Percentiles rank a stretch among this genome's conserved stretches.
These are phyloP conservation scores for Lepidochitona cinerea DNA, from an alignment of 2,888 invertebrate species.

Conservation along the genomic window DNA sequence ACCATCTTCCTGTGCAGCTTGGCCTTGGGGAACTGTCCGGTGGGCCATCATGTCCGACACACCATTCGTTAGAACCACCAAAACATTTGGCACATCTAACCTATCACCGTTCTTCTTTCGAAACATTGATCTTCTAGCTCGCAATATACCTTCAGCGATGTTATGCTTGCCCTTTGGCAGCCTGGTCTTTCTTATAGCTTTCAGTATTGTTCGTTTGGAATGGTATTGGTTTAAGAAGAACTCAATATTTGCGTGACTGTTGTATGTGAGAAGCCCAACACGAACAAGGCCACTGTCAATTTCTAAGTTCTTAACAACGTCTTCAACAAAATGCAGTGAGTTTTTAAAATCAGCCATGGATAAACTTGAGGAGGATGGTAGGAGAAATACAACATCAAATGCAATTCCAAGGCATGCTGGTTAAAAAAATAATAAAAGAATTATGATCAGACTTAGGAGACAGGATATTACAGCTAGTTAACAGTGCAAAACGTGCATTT, in stretches of 20 bases:
- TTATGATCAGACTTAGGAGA: no score
- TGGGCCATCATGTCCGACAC: constrained; percentile 53
- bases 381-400: background rate
- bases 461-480: no score
- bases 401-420: background rate
- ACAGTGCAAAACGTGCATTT: no score
- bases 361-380: background rate
- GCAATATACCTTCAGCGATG: background rate
- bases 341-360: background rate
- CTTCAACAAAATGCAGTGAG: background rate
- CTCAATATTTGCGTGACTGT: background rate
- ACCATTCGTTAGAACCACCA: constrained; percentile 53
- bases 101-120: background rate
- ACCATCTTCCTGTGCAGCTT: constrained; percentile 44
- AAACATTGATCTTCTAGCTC: background rate
- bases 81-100: background rate
- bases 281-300: background rate
- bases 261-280: background rate
- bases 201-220: background rate
- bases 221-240: background rate
- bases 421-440: background rate
- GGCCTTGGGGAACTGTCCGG: constrained; percentile 53
- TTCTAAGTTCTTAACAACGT: background rate
- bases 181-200: background rate
- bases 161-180: background rate